Conservation (phyloP, 1,140 invertebrate genomes). For the Lepidotrigona ventralis region DNA sequence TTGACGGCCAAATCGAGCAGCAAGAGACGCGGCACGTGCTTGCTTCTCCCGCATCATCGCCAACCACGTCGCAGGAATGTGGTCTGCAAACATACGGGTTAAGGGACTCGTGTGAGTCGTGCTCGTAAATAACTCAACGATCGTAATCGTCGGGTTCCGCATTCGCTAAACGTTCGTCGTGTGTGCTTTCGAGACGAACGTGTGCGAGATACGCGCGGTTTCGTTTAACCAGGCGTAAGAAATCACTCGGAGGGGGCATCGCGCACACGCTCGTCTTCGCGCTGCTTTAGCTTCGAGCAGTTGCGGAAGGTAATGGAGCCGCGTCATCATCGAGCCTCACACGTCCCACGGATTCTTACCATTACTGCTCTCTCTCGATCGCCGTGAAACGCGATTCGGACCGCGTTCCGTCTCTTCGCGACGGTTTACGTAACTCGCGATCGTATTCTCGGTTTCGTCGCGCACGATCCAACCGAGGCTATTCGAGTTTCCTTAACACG, state of each 20-base stretch:
- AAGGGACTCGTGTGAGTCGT: conserved; percentile 42
- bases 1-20: conserved; percentile 40
- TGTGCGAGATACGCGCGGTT: not conserved
- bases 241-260: not conserved
- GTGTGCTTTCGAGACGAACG: not conserved
- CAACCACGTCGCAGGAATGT: conserved; percentile 42
- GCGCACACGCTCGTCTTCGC: not conserved
- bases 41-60: conserved; percentile 39
- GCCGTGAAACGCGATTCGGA: not conserved
- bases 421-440: not conserved
- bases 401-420: not conserved
- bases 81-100: conserved; percentile 52
- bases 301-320: conserved; percentile 44
- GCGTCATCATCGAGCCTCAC: not conserved
- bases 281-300: not conserved
- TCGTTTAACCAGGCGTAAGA: conserved; percentile 3
- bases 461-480: not conserved
- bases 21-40: conserved; percentile 46
- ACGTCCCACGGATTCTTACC: not conserved
- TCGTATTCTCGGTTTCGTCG: not conserved
- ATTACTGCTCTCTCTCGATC: not conserved
- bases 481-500: not conserved
- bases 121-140: conserved; percentile 58
- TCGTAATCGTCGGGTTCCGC: conserved; percentile 45
- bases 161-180: conserved; percentile 32